Evolutionary conservation across 2,888 invertebrate species (phyloP).

Genomic region (Orthosia gothica): DNA sequence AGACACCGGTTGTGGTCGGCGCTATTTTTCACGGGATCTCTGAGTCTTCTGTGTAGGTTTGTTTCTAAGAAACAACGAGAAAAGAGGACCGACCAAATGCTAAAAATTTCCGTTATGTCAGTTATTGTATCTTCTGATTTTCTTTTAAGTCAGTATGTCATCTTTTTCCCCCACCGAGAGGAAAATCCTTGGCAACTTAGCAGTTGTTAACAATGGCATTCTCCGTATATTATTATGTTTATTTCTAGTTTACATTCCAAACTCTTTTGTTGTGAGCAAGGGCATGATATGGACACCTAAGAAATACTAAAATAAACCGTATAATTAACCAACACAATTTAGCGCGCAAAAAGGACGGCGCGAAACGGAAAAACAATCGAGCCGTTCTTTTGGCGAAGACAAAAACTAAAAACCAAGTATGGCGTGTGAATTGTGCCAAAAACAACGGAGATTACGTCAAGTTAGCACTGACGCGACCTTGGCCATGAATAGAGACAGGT

Average conservation of each 20-base stretch:
- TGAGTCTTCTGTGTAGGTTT: neutral
- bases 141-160: neutral
- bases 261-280: slow-evolving; percentile 8
- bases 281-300: neutral
- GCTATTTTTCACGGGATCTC: neutral
- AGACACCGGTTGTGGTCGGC: neutral
- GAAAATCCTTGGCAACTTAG: neutral
- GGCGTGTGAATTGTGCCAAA: slow-evolving; percentile 64
- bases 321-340: slow-evolving; percentile 20
- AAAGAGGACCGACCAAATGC: neutral
- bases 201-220: neutral
- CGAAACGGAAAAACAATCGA: slow-evolving; percentile 17
- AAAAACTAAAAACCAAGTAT: slow-evolving; percentile 55
- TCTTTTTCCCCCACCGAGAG: neutral
- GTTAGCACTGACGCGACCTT: slow-evolving; percentile 59
- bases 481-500: slow-evolving; percentile 67
- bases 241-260: slow-evolving; percentile 9
- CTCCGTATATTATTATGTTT: neutral
- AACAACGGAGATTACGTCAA: slow-evolving; percentile 64
- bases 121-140: neutral
- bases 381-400: slow-evolving; percentile 24
- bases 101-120: neutral
- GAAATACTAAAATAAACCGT: slow-evolving; percentile 9
- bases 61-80: neutral
- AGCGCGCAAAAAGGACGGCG: slow-evolving; percentile 11